Evolutionary conservation across 2,888 invertebrate species (phyloP), one percentile per base, ranked within the genome.

Genomic region (Nasonia oneida): DNA sequence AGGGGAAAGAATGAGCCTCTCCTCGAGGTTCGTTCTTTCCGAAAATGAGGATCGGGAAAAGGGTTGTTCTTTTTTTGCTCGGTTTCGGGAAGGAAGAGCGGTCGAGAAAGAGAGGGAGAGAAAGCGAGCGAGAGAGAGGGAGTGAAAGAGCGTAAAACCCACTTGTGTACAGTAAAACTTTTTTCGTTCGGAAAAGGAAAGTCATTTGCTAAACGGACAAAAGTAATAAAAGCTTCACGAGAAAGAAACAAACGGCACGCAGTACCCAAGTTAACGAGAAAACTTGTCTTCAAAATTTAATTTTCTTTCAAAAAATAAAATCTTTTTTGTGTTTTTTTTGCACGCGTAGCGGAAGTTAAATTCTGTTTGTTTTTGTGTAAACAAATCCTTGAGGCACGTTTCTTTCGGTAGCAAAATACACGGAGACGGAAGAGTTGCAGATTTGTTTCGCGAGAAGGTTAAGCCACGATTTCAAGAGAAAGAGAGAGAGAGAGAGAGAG

Each of bases 161-260:
- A 90, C 90, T 92, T 91, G 91, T 91, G 91, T 91, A 90, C 90
- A 92, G 90, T 90, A 87, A 87, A 88, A 89, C 84, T 79, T 79
- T 89, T 86, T 88, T 87, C 83, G 53, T 80, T 82, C 57, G 73
- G 76, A 47, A 82, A 76, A 73, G 37, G 29, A 85, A 83, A 81
- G 57, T 23, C n/a, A 64, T 71, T 80, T 80, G 74, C 29, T 33
- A 80, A 39, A 75, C 73, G 8, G 18, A 73, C 37, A 12, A 82
- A 61, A 61, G 57, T 61, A 23, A 77, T 67, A 80, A 81, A 78
- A 75, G 47, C 10, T 71, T 73, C 70, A 83, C 64, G 74, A 82
- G 61, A 42, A 64, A 85, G 64, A 83, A 80, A 85, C 79, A 87
- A 85, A 86, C 76, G 84, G 76, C 87, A 86, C 86, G 86, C 87